Base-by-base conservation (phyloP, 2,888 invertebrate species). In the Drosophila eohydei region DNA sequence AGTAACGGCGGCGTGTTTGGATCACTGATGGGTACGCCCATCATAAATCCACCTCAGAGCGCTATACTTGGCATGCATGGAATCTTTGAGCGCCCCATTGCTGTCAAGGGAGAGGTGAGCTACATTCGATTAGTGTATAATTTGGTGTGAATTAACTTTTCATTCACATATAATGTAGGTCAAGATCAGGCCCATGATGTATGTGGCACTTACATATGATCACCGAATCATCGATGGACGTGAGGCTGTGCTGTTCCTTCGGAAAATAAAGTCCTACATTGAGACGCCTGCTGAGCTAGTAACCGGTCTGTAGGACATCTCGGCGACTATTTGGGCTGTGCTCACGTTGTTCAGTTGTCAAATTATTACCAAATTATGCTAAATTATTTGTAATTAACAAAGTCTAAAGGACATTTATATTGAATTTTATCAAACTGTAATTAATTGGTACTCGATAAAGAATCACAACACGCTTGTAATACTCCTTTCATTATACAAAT, bases 1-100 rank as follows among this genome's bases (percentile, higher is more conserved):
- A 98, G 98, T 91, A 99, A 99, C 91, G 99, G 99, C 16, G 99
- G 99, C 11, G 99, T 99, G 0, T 99, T 99, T 92, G 99, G 99
- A 8, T 99, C 99, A 0, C 93, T 99, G 46, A 94, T 98, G 95
- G 99, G 99, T 46, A 99, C 99, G 0, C 99, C 99, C 0, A 99
- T 99, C 86, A 99, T 99, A 78, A 99, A 99, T 94, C 99, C 99
- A 40, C 99, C 99, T 0, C 99, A 99, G 93, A 98, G 99, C 30
- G 97, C 99, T 58, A 99, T 99, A 87, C 94, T 99, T 62, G 99
- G 99, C 61, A 99, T 99, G 99, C 99, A 99, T 92, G 99, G 97
- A 2, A 98, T 97, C 78, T 97, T 98, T 86, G 98, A 99, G 71
- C 94, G 99, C 78, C 99, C 99, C 0, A 95, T 99, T 71, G 99